Evolutionary conservation across 2,888 invertebrate species (phyloP).

Genomic region (Frankliniella intonsa): DNA sequence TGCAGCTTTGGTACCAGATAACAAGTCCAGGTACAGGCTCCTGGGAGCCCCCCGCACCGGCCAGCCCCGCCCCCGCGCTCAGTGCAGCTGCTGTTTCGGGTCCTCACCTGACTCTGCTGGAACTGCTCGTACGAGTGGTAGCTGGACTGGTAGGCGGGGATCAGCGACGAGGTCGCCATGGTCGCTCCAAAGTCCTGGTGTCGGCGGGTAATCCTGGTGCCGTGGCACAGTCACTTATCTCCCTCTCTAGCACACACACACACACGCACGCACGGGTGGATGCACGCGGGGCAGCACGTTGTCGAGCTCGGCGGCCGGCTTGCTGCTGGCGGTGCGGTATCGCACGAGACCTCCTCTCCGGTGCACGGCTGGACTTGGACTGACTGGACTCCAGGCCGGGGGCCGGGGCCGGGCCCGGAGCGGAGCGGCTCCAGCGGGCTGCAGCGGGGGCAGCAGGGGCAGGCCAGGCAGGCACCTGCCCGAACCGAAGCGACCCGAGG

Average conservation of each 20-base stretch:
- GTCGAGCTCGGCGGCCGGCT: no score
- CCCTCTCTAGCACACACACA: not conserved
- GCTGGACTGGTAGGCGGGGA: not conserved
- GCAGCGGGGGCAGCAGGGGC: not conserved
- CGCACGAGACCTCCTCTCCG: not conserved
- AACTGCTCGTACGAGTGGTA: conserved; percentile 22
- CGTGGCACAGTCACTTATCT: not conserved
- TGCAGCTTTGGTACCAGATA: no score
- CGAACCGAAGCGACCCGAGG: not conserved
- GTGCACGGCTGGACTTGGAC: not conserved
- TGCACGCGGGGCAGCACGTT: no score
- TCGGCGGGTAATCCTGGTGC: not conserved
- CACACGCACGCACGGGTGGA: not conserved
- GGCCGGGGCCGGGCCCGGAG: not conserved
- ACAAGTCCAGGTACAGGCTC: not conserved
- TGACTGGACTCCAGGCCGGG: not conserved
- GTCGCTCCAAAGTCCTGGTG: not conserved
- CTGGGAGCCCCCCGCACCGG: not conserved
- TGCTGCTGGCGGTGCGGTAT: not conserved
- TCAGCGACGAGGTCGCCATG: conserved; percentile 9
- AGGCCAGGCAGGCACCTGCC: not conserved
- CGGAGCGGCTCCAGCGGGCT: not conserved
- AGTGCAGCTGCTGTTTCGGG: not conserved
- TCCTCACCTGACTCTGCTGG: conserved; percentile 2
- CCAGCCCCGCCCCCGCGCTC: not conserved